Conservation (phyloP, 2,113 vertebrate species). For the Nesoenas mayeri region DNA sequence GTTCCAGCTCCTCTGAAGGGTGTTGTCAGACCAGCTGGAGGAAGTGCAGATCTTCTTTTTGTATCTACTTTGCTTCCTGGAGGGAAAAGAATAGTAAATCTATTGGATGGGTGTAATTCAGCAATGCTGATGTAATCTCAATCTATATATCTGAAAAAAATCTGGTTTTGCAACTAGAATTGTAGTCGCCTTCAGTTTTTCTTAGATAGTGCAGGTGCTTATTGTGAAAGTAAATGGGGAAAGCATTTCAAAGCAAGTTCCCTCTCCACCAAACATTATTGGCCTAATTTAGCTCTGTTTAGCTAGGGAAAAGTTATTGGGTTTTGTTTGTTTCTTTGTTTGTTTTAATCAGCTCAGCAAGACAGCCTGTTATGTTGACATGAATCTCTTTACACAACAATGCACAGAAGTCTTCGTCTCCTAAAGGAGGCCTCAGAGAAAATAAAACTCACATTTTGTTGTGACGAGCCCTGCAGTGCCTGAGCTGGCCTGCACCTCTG, state of each 20-base stretch:
- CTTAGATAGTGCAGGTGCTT: background rate
- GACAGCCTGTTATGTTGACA: conserved; percentile 1
- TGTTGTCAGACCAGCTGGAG: background rate
- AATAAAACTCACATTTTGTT: background rate
- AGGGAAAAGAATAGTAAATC: background rate
- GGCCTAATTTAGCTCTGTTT: conserved; percentile 18
- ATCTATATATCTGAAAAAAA: background rate
- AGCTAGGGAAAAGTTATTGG: conserved; percentile 35
- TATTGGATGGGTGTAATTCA: background rate
- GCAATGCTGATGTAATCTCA: fast-evolving
- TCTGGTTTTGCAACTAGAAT: background rate
- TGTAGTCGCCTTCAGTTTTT: background rate
- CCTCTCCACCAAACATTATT: conserved; percentile 15
- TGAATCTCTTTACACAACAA: conserved; percentile 31
- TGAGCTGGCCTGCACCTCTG: background rate
- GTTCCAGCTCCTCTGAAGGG: background rate
- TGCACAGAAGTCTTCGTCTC: background rate
- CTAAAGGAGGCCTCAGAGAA: background rate
- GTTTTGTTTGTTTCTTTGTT: background rate
- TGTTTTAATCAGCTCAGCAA: conserved; percentile 36
- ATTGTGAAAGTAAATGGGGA: background rate
- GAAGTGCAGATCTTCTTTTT: background rate
- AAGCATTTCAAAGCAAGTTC: conserved; percentile 20
- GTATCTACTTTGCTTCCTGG: background rate
- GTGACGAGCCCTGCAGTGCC: background rate